phyloP scores from a whole-genome alignment of 2,888 invertebrate species.

The Pristionchus fissidentatus region DNA sequence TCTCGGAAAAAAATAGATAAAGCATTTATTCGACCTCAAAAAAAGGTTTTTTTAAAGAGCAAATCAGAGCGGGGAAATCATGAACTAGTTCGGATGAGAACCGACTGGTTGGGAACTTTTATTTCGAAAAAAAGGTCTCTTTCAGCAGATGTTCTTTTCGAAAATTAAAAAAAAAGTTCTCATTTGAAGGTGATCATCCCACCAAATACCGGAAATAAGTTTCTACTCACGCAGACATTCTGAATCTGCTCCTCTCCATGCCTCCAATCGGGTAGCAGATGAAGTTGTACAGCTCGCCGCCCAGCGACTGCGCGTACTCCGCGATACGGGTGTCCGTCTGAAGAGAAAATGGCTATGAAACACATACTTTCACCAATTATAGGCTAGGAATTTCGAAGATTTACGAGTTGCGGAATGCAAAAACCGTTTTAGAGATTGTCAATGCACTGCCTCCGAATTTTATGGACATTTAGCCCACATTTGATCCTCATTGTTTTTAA shows the following conservation, averaged over 20 bases:
- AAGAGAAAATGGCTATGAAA: neutral
- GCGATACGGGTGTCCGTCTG: constrained; percentile 47
- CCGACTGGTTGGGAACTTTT: too few species aligned
- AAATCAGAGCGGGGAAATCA: neutral
- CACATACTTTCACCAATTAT: too few species aligned
- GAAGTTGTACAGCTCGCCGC: constrained; percentile 61
- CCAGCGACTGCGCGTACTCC: constrained; percentile 53
- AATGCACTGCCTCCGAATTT: too few species aligned
- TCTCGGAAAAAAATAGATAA: too few species aligned
- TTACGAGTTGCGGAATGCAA: too few species aligned
- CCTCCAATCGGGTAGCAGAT: constrained; percentile 69
- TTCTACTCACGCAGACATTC: constrained; percentile 47
- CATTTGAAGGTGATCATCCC: neutral
- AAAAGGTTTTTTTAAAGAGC: neutral
- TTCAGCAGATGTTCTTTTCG: neutral
- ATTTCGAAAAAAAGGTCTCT: too few species aligned
- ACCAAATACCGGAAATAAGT: neutral
- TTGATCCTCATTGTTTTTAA: too few species aligned
- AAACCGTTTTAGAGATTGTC: too few species aligned
- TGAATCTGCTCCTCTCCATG: constrained; percentile 55
- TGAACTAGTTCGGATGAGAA: too few species aligned
- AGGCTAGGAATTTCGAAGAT: too few species aligned
- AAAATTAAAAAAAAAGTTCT: neutral
- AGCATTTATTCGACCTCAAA: neutral
- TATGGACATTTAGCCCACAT: too few species aligned